Evolutionary conservation across 2,888 invertebrate genomes (phyloP).

Genomic region (Hecatera dysodea): DNA sequence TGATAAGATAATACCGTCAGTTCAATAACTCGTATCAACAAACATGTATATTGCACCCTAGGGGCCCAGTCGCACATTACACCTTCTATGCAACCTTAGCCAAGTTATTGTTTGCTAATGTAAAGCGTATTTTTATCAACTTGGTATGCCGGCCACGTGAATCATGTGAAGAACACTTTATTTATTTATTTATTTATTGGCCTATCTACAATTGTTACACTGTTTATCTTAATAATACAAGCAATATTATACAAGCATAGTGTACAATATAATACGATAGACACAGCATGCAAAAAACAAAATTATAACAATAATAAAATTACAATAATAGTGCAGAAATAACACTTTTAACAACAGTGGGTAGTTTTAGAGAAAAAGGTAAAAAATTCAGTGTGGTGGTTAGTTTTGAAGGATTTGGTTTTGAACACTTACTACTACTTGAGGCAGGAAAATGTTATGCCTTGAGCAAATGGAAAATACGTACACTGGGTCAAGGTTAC

Average conservation of each 20-base stretch:
- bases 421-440: conserved; percentile 47
- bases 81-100: conserved; percentile 61
- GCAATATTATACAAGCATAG: too few species aligned
- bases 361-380: too few species aligned
- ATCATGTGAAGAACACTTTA: conserved; percentile 61
- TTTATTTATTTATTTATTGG: too few species aligned
- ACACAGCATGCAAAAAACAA: too few species aligned
- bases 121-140: conserved; percentile 62
- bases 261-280: too few species aligned
- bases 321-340: too few species aligned
- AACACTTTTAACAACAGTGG: too few species aligned
- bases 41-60: conserved; percentile 70
- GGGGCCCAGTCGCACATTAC: conserved; percentile 59
- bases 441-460: conserved; percentile 58
- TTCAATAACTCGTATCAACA: conserved; percentile 84
- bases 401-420: too few species aligned
- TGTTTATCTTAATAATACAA: too few species aligned
- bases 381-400: too few species aligned
- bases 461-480: conserved; percentile 72
- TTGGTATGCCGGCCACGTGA: conserved; percentile 70
- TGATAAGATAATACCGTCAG: conserved; percentile 86
- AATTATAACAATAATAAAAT: too few species aligned
- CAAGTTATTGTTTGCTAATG: conserved; percentile 75
- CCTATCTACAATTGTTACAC: too few species aligned
- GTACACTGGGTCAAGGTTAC: conserved; percentile 75